Evolutionary conservation across 2,888 invertebrate species (phyloP).

Genomic region (Ophioninae sp.): DNA sequence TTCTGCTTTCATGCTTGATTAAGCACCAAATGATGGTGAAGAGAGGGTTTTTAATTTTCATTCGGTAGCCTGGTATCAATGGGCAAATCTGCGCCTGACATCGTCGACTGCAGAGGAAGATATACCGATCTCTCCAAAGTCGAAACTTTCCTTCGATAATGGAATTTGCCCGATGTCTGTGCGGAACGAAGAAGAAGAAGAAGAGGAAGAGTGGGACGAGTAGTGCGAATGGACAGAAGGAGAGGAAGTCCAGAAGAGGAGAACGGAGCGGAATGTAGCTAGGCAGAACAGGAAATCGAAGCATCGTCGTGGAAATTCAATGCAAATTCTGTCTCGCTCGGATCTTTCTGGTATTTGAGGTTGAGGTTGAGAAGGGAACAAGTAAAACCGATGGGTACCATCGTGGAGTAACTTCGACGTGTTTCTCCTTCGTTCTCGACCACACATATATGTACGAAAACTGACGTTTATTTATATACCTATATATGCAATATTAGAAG

Average conservation of each 20-base stretch:
- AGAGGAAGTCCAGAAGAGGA: conserved; percentile 12
- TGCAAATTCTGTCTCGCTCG: conserved; percentile 56
- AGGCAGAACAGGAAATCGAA: conserved; percentile 61
- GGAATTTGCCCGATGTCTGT: conserved; percentile 58
- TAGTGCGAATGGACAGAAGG: conserved; percentile 16
- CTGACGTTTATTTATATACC: neutral
- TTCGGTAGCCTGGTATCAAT: neutral
- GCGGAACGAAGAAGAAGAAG: conserved; percentile 24
- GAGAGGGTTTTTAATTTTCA: conserved; percentile 9
- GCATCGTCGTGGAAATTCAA: conserved; percentile 63
- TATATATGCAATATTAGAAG: conserved; percentile 41
- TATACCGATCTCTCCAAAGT: conserved; percentile 16
- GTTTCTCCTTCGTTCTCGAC: conserved; percentile 32
- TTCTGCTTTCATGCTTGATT: neutral
- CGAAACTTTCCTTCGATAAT: conserved; percentile 45
- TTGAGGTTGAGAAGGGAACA: conserved; percentile 24
- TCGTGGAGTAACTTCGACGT: conserved; percentile 50
- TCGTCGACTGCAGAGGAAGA: neutral
- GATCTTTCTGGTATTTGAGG: conserved; percentile 56
- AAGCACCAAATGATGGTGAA: neutral
- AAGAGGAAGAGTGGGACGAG: conserved; percentile 21
- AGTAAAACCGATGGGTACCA: conserved; percentile 24
- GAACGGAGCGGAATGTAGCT: conserved; percentile 37
- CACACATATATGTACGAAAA: neutral
- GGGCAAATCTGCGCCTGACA: conserved; percentile 17